Evolutionary conservation across 2,888 invertebrate species (phyloP).

Genomic region (Monopis laevigella): DNA sequence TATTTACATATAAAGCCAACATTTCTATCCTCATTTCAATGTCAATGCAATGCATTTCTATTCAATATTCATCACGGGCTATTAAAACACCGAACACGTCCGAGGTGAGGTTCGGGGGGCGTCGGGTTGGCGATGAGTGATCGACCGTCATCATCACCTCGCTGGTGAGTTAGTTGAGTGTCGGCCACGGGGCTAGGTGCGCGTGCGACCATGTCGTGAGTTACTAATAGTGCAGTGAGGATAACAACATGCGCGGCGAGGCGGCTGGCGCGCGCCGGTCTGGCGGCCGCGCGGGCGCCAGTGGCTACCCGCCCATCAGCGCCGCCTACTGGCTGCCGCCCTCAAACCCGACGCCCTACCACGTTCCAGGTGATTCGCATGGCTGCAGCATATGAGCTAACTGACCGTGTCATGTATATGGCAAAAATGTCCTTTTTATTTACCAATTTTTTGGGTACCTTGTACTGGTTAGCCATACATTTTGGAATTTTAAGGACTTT

Average conservation of each 20-base stretch:
- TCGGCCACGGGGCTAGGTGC: slow-evolving; percentile 55
- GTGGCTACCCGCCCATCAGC: slow-evolving; percentile 81
- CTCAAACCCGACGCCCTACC: slow-evolving; percentile 81
- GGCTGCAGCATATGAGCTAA: slow-evolving; percentile 1
- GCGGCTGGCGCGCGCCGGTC: slow-evolving; percentile 53
- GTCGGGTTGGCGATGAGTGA: slow-evolving; percentile 60
- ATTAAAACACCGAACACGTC: slow-evolving; percentile 27
- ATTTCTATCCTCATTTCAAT: slow-evolving; percentile 2
- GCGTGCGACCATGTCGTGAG: slow-evolving; percentile 41
- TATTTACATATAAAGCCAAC: no score
- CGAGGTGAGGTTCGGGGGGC: no score
- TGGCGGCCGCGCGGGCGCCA: slow-evolving; percentile 31
- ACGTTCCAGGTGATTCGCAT: slow-evolving; percentile 77
- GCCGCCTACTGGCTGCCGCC: slow-evolving; percentile 87
- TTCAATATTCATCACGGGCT: slow-evolving; percentile 15
- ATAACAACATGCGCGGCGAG: slow-evolving; percentile 58
- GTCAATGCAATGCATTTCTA: slow-evolving; percentile 9
- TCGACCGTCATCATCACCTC: slow-evolving; percentile 19
- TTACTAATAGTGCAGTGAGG: slow-evolving; percentile 32
- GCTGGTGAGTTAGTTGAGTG: slow-evolving; percentile 49
- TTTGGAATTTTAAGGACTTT: no score
- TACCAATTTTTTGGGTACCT: no score
- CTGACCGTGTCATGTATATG: slow-evolving; percentile 5
- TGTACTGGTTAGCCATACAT: no score
- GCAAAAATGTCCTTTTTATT: no score